Percentiles rank a stretch among this genome's conserved stretches.
Conservation (phyloP, 2,113 vertebrate species). For the Dasyornis broadbenti region DNA sequence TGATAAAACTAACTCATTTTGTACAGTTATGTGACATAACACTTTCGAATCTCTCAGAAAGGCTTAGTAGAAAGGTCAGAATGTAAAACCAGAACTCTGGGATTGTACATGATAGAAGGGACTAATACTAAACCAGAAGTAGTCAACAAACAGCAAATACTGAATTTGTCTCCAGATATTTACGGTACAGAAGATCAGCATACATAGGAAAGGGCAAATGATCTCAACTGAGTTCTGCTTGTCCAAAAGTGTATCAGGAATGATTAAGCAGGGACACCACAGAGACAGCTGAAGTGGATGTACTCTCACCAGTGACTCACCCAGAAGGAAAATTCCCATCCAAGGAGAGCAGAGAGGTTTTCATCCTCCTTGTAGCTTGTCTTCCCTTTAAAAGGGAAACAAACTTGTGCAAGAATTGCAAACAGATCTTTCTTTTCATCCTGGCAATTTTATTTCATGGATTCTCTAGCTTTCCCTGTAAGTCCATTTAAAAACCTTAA, state of each 20-base stretch:
- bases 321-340: background rate
- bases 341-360: background rate
- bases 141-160: background rate
- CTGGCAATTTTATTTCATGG: background rate
- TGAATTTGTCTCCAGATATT: background rate
- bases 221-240: background rate
- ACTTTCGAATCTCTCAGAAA: background rate
- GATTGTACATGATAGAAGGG: background rate
- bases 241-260: background rate
- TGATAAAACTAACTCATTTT: background rate
- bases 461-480: background rate
- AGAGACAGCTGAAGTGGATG: accelerated
- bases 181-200: background rate
- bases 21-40: background rate
- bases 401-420: background rate
- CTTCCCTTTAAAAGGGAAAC: background rate
- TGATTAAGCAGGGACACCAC: accelerated
- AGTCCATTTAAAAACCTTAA: background rate
- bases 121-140: background rate
- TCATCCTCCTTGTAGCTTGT: background rate
- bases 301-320: background rate
- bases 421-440: background rate
- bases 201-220: background rate
- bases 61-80: background rate
- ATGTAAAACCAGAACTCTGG: background rate